phyloP scores from a whole-genome alignment of 2,113 vertebrate genomes.

The Oryzias javanicus region DNA sequence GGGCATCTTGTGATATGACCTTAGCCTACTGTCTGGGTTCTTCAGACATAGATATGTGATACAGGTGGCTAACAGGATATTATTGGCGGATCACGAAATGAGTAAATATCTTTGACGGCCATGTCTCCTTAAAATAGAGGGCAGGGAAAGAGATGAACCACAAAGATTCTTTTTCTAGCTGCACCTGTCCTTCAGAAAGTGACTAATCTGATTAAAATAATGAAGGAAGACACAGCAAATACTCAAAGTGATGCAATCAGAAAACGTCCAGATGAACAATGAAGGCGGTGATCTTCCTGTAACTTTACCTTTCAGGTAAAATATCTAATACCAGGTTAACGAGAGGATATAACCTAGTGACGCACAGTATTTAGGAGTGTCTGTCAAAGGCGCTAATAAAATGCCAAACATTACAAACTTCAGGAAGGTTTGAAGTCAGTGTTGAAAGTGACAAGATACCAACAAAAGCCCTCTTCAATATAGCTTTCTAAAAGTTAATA shows the following conservation, averaged over 20 bases:
- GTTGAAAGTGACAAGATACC: background rate
- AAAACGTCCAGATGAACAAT: conserved; percentile 49
- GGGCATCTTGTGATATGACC: conserved; percentile 1
- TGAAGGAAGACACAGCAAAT: conserved; percentile 12
- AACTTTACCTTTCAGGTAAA: conserved; percentile 61
- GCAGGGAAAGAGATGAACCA: background rate
- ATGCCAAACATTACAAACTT: background rate
- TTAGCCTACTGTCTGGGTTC: conserved; percentile 6
- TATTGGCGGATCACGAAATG: conserved; percentile 6
- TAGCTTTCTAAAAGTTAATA: conserved; percentile 5
- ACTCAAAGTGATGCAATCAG: conserved; percentile 25
- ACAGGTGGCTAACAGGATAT: conserved; percentile 6
- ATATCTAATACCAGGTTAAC: conserved; percentile 31
- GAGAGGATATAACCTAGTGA: conserved; percentile 1
- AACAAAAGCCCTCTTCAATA: background rate
- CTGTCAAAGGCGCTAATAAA: conserved; percentile 14
- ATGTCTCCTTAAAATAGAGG: background rate
- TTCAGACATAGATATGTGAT: conserved; percentile 21
- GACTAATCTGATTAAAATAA: background rate
- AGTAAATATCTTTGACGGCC: conserved; percentile 13
- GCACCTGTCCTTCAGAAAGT: conserved; percentile 1
- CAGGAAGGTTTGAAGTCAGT: background rate
- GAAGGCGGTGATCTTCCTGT: conserved; percentile 35
- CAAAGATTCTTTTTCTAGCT: too few relatives aligned
- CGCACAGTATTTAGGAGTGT: conserved; percentile 8